phyloP scores from a whole-genome alignment of 2,888 invertebrate species.

The Trissonchulus sp. region DNA sequence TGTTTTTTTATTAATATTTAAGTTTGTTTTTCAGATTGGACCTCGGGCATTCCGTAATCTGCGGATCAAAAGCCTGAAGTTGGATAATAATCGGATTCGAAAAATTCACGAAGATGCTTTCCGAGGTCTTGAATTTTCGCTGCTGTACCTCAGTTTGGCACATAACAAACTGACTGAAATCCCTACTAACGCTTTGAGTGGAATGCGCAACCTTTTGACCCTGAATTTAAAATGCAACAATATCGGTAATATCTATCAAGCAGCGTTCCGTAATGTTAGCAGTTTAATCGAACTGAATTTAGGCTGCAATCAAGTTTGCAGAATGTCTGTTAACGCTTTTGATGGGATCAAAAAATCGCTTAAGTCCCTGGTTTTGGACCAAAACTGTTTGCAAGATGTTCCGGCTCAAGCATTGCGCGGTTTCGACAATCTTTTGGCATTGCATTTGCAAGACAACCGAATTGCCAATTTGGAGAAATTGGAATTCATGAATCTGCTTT shows the following conservation, averaged over 20 bases:
- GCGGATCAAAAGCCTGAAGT: slow-evolving; percentile 50
- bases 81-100: slow-evolving; percentile 50
- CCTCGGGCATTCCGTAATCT: slow-evolving; percentile 64
- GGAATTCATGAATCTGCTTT: slow-evolving; percentile 42
- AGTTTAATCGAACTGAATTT: slow-evolving; percentile 49
- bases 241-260: slow-evolving; percentile 46
- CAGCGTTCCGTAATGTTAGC: slow-evolving; percentile 44
- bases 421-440: slow-evolving; percentile 45
- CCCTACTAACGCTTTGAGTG: slow-evolving; percentile 65
- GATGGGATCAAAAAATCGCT: slow-evolving; percentile 42
- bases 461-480: slow-evolving; percentile 28
- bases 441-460: slow-evolving; percentile 48
- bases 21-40: slow-evolving; percentile 45
- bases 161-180: slow-evolving; percentile 64
- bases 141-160: slow-evolving; percentile 74
- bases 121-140: slow-evolving; percentile 67
- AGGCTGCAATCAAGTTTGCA: slow-evolving; percentile 48
- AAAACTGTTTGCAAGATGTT: slow-evolving; percentile 45
- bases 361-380: slow-evolving; percentile 49
- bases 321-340: slow-evolving; percentile 42
- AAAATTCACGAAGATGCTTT: slow-evolving; percentile 51
- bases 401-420: slow-evolving; percentile 43
- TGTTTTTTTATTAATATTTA: too few species aligned
- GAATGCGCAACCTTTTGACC: slow-evolving; percentile 38
- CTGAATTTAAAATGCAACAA: slow-evolving; percentile 54